A percentile compares a stretch with the other conserved stretches of the same genome.
phyloP scores from a whole-genome alignment of 1,140 invertebrate genomes.

The Drosophila murphyi region DNA sequence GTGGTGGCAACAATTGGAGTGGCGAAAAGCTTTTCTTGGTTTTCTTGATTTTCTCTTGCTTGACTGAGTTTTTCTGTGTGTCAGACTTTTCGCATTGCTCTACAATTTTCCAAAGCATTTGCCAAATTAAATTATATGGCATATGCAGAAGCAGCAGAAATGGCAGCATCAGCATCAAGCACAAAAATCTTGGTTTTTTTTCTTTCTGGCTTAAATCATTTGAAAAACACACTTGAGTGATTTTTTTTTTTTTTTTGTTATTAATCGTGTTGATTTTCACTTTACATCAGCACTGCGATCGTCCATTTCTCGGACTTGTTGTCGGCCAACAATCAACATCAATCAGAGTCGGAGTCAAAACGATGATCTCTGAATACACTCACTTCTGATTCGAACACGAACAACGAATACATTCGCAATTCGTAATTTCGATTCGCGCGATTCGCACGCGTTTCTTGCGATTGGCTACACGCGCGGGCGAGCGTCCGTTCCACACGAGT shows the following conservation, averaged over 20 bases:
- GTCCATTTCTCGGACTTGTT: constrained; percentile 3
- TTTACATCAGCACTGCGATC: constrained; percentile 27
- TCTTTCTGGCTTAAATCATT: constrained; percentile 57
- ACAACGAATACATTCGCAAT: constrained; percentile 42
- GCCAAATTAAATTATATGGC: constrained; percentile 77
- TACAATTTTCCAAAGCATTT: constrained; percentile 82
- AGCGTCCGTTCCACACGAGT: constrained; percentile 77
- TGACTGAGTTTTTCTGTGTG: constrained; percentile 36
- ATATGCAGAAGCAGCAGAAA: constrained; percentile 38
- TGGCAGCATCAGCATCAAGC: neutral
- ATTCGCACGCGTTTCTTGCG: constrained; percentile 52
- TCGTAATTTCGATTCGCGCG: constrained; percentile 27
- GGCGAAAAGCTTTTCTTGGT: neutral
- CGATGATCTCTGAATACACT: constrained; percentile 38
- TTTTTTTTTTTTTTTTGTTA: neutral
- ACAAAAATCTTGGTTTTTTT: constrained; percentile 29
- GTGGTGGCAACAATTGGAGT: constrained; percentile 36
- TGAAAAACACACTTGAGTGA: constrained; percentile 71
- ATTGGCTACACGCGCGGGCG: constrained; percentile 54
- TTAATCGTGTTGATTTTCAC: constrained; percentile 26
- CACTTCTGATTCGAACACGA: constrained; percentile 5
- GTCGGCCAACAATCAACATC: neutral
- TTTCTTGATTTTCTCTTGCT: constrained; percentile 36
- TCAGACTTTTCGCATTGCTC: constrained; percentile 56
- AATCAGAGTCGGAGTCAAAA: constrained; percentile 28